phyloP scores from a whole-genome alignment of 2,797 vertebrate species.

The Phoeniculus purpureus region DNA sequence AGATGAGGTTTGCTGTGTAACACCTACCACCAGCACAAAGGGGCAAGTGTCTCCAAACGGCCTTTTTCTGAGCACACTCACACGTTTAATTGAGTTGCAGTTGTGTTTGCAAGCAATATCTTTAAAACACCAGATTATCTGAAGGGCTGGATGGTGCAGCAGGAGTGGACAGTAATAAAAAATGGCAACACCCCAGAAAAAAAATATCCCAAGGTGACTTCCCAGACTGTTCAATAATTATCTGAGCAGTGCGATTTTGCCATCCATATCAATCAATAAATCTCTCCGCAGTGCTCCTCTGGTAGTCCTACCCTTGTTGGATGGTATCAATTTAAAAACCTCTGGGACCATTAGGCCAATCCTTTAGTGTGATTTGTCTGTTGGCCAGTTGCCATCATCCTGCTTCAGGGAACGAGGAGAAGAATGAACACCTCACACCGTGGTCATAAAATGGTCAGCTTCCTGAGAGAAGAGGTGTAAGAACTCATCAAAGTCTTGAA shows the following conservation, averaged over 20 bases:
- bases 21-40: not conserved
- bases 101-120: not conserved
- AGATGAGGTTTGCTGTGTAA: conserved; percentile 13
- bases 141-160: not conserved
- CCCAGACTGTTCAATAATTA: conserved; percentile 23
- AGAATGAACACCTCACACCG: not conserved
- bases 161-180: not conserved
- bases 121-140: not conserved
- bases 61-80: not conserved
- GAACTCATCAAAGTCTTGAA: not conserved
- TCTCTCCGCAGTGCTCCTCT: not conserved
- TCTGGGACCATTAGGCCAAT: not conserved
- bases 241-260: not conserved
- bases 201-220: conserved; percentile 2
- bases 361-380: not conserved
- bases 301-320: not conserved
- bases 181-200: not conserved
- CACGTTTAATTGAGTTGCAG: not conserved
- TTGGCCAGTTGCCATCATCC: conserved; percentile 1
- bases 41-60: not conserved
- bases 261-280: not conserved
- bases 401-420: not conserved
- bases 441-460: not conserved
- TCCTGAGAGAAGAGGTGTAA: not conserved
- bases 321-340: not conserved